Evolutionary conservation across 2,888 invertebrate species (phyloP), one percentile per base, ranked within the genome.

Genomic region (Ecliptopera silaceata): DNA sequence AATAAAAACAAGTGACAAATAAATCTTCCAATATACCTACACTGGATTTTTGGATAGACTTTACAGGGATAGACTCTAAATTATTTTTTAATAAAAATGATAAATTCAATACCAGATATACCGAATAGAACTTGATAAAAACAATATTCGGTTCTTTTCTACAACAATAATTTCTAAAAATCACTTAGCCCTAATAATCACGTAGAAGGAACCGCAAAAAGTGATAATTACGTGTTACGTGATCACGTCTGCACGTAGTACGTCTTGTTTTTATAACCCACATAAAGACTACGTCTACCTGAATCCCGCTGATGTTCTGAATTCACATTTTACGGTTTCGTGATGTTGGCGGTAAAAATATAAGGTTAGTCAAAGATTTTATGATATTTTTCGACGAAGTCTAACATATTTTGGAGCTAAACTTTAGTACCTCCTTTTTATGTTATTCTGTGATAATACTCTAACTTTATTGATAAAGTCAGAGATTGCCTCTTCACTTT

Each of bases 221-320:
- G 38, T 52, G 52, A 52, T 57, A 57, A 57, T 57, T 57, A 52
- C 41, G 44, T 38, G 46, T 32, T 52, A 39, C 39, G 44, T 39
- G 45, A 31, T 22, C 49, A 48, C 52, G 48, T 48, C 43, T 15
- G 34, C 47, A 46, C 47, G 57, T 47, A 43, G 44, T 34, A 52
- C 38, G 43, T 48, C 39, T 38, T 43, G 53, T 53, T 41, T 56
- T 57, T 53, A 53, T 58, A 47, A 12, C 53, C 20, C 58, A 53
- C 58, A 48, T 48, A 48, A 26, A 18, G n/a, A 11, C 29, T 12
- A n/a, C 22, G 42, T 44, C 44, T 52, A 44, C 57, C 46, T 47
- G 31, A 26, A 5, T 52, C 20, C 17, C 22, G 42, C 29, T 49
- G 20, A 31, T 48, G 29, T 47, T 47, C 36, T 31, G 39, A 52